Evolutionary conservation across 2,113 vertebrate genomes (phyloP).

Genomic region (Triplophysa siluroides): DNA sequence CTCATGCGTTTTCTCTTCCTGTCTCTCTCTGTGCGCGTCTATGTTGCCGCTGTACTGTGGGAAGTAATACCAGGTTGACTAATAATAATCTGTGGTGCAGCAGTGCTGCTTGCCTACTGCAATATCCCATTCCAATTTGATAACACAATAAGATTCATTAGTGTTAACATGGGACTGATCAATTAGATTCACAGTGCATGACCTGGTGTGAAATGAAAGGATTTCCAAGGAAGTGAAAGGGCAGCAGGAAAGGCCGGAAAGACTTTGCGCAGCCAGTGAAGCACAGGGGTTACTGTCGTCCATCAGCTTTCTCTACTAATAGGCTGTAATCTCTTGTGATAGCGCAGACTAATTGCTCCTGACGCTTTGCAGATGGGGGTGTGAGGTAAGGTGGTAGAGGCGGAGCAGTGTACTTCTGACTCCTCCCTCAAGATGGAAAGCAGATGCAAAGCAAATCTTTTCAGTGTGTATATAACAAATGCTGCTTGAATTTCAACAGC

Average conservation of each 20-base stretch:
- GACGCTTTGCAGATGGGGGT: slow-evolving; percentile 70
- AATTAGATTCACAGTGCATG: neutral
- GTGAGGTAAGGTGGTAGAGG: slow-evolving; percentile 60
- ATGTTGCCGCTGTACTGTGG: slow-evolving; percentile 72
- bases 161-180: neutral
- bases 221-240: neutral
- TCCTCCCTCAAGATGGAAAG: neutral
- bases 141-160: neutral
- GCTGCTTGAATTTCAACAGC: neutral
- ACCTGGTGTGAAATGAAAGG: neutral
- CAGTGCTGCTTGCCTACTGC: slow-evolving; percentile 50
- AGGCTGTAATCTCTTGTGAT: slow-evolving; percentile 73
- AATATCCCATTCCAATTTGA: slow-evolving; percentile 46
- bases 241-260: neutral
- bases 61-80: slow-evolving; percentile 69
- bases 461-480: neutral
- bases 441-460: neutral
- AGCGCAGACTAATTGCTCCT: slow-evolving; percentile 75
- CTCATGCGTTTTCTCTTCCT: slow-evolving; percentile 59
- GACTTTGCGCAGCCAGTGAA: slow-evolving; percentile 58
- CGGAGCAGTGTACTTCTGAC: slow-evolving; percentile 34
- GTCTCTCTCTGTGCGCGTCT: slow-evolving; percentile 54
- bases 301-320: slow-evolving; percentile 69
- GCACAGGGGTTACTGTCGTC: slow-evolving; percentile 69
- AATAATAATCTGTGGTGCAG: slow-evolving; percentile 65